Evolutionary conservation across 2,113 vertebrate genomes (phyloP), one percentile per base, ranked within the genome.

Genomic region (Trematomus loennbergii): DNA sequence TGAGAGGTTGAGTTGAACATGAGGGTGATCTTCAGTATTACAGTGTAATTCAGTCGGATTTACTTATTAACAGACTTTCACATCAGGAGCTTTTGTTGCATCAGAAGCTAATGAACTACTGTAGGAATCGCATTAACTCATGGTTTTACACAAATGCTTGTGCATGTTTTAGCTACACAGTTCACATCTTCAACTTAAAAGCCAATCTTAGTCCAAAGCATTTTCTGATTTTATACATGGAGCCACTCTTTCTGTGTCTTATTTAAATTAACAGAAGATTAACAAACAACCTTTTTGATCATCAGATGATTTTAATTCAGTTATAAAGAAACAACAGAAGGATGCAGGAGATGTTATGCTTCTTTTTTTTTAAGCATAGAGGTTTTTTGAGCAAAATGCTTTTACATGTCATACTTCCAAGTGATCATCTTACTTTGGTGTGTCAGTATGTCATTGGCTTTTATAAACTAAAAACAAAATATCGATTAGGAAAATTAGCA

Each of bases 51-150:
- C 50, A 85, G 43, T 17, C 13, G 13, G 79, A 83, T 85, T 78
- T 79, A 70, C 46, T 66, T 71, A 55, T 52, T 65, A 83, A 73
- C 46, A 77, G 40, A 74, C 62, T 57, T n/a, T 64, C 52, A 65
- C 62, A 53, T 52, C 58, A 33, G 20, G 45, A 40, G 43, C 46
- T 49, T 63, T 60, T 59, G 48, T 60, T 15, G 10, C 54, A 61
- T 50, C 40, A 50, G 40, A 8, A 70, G 22, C 17, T 58, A 58
- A 80, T 62, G 67, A 79, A 64, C 60, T 52, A n/a, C n/a, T n/a
- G n/a, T n/a, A 64, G 5, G n/a, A 62, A 63, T 53, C 0, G 0
- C 59, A 54, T 79, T 78, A 54, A 68, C 12, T 58, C 5, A 1
- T 63, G 36, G 59, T 54, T 76, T 72, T 84, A 12, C 75, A 36